Conservation (phyloP, 2,888 invertebrate species). For the Drosophila engyochracea region DNA sequence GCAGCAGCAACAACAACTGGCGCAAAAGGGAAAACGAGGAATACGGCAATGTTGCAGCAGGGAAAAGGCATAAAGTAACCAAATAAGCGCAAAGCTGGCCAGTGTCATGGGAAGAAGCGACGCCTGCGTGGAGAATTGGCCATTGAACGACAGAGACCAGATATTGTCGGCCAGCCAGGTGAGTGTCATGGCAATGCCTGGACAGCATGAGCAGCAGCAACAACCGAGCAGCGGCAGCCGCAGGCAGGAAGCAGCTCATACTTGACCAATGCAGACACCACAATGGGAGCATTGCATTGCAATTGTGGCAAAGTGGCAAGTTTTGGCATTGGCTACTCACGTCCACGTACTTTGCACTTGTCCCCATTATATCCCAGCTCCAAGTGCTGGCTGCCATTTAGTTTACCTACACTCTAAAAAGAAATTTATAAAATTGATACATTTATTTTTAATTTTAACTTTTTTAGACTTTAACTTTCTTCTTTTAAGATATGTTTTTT, state of each 20-base stretch:
- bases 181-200: slow-evolving; percentile 66
- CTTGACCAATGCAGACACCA: slow-evolving; percentile 75
- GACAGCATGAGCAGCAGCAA: slow-evolving; percentile 18
- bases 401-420: slow-evolving; percentile 3
- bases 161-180: slow-evolving; percentile 56
- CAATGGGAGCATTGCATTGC: slow-evolving; percentile 64
- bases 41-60: slow-evolving; percentile 25
- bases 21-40: slow-evolving; percentile 26
- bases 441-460: neutral
- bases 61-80: slow-evolving; percentile 76
- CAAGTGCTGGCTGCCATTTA: slow-evolving; percentile 18
- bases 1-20: slow-evolving; percentile 18
- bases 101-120: slow-evolving; percentile 75
- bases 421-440: neutral
- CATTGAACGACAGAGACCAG: slow-evolving; percentile 59
- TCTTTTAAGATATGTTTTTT: neutral
- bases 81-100: slow-evolving; percentile 70
- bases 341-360: slow-evolving; percentile 71
- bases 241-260: slow-evolving; percentile 66
- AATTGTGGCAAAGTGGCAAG: slow-evolving; percentile 47
- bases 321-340: slow-evolving; percentile 51
- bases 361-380: slow-evolving; percentile 44
- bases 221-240: slow-evolving; percentile 25
- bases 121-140: slow-evolving; percentile 74
- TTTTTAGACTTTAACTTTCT: neutral